phyloP scores from a whole-genome alignment of 2,113 vertebrate genomes.

The Balaenoptera acutorostrata region DNA sequence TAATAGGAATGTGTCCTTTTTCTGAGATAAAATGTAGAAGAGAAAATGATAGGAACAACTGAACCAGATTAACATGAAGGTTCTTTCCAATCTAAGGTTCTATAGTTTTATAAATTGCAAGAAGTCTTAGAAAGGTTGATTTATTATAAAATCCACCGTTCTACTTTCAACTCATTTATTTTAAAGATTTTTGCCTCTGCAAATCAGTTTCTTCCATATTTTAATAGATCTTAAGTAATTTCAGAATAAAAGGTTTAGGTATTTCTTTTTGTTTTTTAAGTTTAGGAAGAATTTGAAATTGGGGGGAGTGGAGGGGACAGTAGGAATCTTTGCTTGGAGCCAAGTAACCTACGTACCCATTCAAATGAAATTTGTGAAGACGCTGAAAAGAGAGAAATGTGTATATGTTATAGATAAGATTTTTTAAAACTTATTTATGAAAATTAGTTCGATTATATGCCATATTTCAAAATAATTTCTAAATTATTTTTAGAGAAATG shows the following conservation, averaged over 20 bases:
- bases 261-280: background rate
- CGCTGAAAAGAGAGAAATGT: background rate
- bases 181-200: background rate
- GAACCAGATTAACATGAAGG: background rate
- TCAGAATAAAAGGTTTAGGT: background rate
- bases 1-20: background rate
- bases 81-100: background rate
- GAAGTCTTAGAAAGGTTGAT: background rate
- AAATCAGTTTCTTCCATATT: background rate
- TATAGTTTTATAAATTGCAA: background rate
- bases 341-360: background rate
- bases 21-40: background rate
- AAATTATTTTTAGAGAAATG: background rate
- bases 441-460: slow-evolving; percentile 2
- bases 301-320: background rate
- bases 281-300: background rate
- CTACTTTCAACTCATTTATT: background rate
- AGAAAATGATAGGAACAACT: background rate
- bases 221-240: background rate
- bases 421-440: slow-evolving; percentile 18
- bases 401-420: background rate
- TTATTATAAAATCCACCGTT: background rate
- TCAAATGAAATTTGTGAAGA: background rate
- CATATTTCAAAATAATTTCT: background rate
- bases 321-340: background rate